phyloP scores from a whole-genome alignment of 2,113 vertebrate species.

The Mormyrus lacerda region DNA sequence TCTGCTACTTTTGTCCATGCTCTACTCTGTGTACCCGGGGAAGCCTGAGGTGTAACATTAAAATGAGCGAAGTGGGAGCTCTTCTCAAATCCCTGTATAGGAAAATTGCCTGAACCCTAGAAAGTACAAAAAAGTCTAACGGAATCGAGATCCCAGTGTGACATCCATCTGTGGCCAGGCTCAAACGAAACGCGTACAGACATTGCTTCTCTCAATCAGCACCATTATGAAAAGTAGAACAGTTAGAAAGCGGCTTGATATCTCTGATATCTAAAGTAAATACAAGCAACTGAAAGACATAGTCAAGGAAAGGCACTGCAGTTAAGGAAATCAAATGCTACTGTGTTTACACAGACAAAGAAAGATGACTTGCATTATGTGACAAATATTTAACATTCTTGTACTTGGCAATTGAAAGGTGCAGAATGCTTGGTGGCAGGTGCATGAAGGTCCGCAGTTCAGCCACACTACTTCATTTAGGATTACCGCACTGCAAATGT shows the following conservation, averaged over 20 bases:
- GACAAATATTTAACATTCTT: background rate
- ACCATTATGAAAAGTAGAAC: background rate
- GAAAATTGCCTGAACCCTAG: background rate
- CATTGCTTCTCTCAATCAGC: background rate
- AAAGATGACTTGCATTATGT: background rate
- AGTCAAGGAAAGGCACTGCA: background rate
- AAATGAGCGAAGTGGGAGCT: background rate
- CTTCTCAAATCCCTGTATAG: background rate
- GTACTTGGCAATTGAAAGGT: background rate
- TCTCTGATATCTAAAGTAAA: background rate
- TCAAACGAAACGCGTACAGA: background rate
- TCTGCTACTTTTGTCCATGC: background rate
- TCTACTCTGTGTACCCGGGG: background rate
- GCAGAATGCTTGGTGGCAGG: background rate
- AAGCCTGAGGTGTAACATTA: background rate
- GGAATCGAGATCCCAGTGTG: background rate
- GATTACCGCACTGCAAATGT: background rate
- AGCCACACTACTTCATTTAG: constrained; percentile 13
- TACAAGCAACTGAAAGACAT: background rate
- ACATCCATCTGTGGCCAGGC: background rate
- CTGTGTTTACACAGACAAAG: background rate
- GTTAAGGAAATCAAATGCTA: background rate
- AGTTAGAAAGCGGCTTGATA: background rate
- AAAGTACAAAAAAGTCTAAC: background rate
- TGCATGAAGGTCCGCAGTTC: background rate